Evolutionary conservation across 2,113 vertebrate species (phyloP), one percentile per base, ranked within the genome.

Genomic region (Geococcyx californianus): DNA sequence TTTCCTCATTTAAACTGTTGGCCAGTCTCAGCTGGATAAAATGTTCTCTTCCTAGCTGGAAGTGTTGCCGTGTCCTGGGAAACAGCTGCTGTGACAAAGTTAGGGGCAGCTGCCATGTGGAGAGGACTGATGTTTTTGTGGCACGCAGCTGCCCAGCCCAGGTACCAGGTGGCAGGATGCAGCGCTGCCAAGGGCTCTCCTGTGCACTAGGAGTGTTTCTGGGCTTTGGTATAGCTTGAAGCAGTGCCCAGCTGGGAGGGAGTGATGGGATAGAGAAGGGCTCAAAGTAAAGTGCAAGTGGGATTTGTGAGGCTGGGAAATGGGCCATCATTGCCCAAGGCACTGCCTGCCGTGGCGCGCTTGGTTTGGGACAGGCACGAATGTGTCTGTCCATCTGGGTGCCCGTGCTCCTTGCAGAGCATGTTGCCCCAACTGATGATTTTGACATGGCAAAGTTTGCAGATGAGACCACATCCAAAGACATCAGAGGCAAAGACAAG

Each of bases 31-130:
- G 72, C 31, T 91, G 95, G 84, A 95, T 93, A 95, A 94, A 95
- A 90, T 89, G 93, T 95, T 95, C 93, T 87, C 90, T 90, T 93
- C 87, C 67, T 85, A 72, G 84, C 62, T 86, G 85, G 81, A 95
- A 91, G 62, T 8, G 66, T 58, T 79, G 77, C 40, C 3, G 23
- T 63, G 78, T 47, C 78, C 84, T 80, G 52, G 34, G 63, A 94
- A 79, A 80, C 87, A 95, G 94, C 87, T 93, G 95, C 93, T 85
- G 84, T 76, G 81, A 85, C 82, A 87, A 90, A 94, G 89, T 55
- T 5, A 86, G 84, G 70, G 94, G 67, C 89, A 94, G 93, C 93
- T 95, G 95, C 87, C 1, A 3, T 0, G 0, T 2, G 17, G 60
- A 58, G 55, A 55, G 63, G 18, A 54, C 94, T 90, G 94, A 85